Conservation (phyloP, 2,888 invertebrate species). For the Polymixis lichenea region DNA sequence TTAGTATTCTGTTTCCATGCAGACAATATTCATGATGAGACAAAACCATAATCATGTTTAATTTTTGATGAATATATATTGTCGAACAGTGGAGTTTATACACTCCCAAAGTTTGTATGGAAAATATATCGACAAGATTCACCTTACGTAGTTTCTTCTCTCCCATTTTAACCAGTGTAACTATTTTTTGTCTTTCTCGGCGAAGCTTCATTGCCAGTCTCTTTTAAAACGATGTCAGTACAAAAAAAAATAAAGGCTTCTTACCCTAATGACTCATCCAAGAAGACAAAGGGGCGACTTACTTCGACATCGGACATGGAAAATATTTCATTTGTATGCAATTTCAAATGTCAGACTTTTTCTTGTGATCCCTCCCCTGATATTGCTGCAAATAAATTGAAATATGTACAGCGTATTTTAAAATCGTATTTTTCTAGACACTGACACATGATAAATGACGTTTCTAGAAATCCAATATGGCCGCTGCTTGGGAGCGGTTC, state of each 20-base stretch:
- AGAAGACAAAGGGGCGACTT: slow-evolving; percentile 18
- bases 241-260: slow-evolving; percentile 6
- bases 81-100: too few species aligned
- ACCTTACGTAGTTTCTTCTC: too few species aligned
- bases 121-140: too few species aligned
- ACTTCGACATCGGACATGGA: slow-evolving; percentile 11
- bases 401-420: slow-evolving; percentile 55
- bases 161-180: not conserved
- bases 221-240: slow-evolving; percentile 5
- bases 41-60: too few species aligned
- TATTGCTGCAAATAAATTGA: slow-evolving; percentile 52
- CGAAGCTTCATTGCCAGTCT: not conserved
- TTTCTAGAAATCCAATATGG: slow-evolving; percentile 53
- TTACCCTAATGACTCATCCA: slow-evolving; percentile 28
- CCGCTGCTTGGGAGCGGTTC: slow-evolving; percentile 19
- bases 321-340: slow-evolving; percentile 56
- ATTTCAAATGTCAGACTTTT: slow-evolving; percentile 52
- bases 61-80: too few species aligned
- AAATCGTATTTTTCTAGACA: slow-evolving; percentile 45
- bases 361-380: slow-evolving; percentile 36
- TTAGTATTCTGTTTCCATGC: too few species aligned
- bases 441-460: slow-evolving; percentile 57
- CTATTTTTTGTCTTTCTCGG: not conserved
- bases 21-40: too few species aligned
- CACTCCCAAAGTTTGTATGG: too few species aligned